Evolutionary conservation across 2,797 vertebrate genomes (phyloP).

Genomic region (Coracias cyanogaster): DNA sequence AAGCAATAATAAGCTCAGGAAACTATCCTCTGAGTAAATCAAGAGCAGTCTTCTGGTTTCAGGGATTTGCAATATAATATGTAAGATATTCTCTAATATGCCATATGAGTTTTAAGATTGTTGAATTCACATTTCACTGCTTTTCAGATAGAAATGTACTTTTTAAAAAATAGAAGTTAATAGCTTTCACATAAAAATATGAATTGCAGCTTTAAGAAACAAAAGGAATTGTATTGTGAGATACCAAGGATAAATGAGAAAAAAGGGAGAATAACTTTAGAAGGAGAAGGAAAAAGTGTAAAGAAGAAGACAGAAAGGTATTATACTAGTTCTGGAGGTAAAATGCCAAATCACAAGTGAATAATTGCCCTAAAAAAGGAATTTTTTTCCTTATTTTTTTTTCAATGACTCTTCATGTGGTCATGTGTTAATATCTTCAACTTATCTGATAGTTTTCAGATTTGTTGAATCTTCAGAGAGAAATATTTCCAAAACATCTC

Average conservation of each 20-base stretch:
- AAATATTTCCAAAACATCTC: neutral
- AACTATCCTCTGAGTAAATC: neutral
- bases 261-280: neutral
- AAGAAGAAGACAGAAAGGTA: neutral
- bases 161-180: neutral
- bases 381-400: neutral
- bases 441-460: neutral
- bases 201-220: neutral
- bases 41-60: neutral
- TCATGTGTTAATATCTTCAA: neutral
- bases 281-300: neutral
- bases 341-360: neutral
- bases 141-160: neutral
- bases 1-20: neutral
- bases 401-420: neutral
- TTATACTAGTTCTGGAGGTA: neutral
- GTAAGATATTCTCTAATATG: neutral
- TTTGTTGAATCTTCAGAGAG: neutral
- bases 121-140: neutral
- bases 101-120: neutral
- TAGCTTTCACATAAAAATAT: neutral
- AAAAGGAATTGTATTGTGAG: neutral
- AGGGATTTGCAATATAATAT: neutral
- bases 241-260: neutral
- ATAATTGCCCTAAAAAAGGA: accelerated